Conservation (phyloP, 2,888 invertebrate species). For the Mylabris sibirica region DNA sequence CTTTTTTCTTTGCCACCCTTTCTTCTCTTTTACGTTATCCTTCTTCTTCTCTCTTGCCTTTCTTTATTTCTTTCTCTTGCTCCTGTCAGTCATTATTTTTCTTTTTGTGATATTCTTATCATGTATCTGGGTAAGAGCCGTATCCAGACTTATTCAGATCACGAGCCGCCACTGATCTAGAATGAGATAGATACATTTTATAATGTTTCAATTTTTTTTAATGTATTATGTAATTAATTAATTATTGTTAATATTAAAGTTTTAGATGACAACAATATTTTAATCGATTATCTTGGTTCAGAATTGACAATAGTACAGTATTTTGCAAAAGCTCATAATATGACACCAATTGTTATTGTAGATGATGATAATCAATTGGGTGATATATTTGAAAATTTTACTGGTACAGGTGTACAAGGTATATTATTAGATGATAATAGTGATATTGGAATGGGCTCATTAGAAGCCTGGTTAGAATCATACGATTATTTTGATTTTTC, state of each 20-base stretch:
- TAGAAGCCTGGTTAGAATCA: neutral
- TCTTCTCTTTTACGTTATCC: no score
- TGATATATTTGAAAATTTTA: slow-evolving; percentile 68
- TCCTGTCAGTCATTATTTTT: no score
- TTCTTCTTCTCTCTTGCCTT: no score
- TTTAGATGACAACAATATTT: neutral
- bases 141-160: no score
- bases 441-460: slow-evolving; percentile 67
- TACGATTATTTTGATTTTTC: neutral
- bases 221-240: no score
- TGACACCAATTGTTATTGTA: slow-evolving; percentile 56
- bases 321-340: slow-evolving; percentile 62
- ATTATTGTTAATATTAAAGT: slow-evolving; percentile 9
- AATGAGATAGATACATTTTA: no score
- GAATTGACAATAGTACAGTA: slow-evolving; percentile 63
- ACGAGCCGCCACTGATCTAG: no score
- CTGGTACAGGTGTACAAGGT: slow-evolving; percentile 70
- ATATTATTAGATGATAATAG: slow-evolving; percentile 67
- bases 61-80: no score
- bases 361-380: slow-evolving; percentile 71
- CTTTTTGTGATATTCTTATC: no score
- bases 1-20: no score
- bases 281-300: slow-evolving; percentile 61
- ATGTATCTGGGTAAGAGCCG: no score
- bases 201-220: no score